A percentile compares a stretch with the other conserved stretches of the same genome.
These are phyloP conservation scores for Molossus alvarezi DNA, from an alignment of 2,797 vertebrate genomes.

Conservation along the genomic window DNA sequence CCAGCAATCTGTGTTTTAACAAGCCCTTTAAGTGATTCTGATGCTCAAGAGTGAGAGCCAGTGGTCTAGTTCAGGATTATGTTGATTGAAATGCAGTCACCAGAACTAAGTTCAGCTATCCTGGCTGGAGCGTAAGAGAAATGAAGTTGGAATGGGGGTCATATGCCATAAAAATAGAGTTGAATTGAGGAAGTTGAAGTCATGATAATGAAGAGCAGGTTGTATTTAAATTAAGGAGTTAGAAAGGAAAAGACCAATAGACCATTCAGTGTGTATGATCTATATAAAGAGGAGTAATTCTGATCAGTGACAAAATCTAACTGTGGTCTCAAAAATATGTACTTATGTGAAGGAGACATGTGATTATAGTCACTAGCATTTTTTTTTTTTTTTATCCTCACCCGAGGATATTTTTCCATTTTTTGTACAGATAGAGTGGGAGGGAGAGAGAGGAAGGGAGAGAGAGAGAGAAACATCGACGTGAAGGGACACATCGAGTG, in stretches of 20 bases:
- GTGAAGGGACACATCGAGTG: no score
- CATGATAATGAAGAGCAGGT: neutral
- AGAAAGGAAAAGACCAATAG: neutral
- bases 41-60: neutral
- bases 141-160: neutral
- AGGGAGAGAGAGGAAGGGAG: no score
- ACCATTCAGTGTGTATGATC: neutral
- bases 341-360: neutral
- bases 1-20: neutral
- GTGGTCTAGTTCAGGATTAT: neutral
- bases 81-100: neutral
- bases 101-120: neutral
- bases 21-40: neutral
- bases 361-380: neutral
- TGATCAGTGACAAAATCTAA: neutral
- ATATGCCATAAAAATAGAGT: neutral
- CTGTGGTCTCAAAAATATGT: neutral
- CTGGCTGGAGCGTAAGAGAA: neutral
- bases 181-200: neutral
- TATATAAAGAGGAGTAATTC: neutral
- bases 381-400: no score
- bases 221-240: neutral
- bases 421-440: no score
- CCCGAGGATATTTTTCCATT: no score
- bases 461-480: no score